Evolutionary conservation across 1,140 invertebrate species (phyloP).

Genomic region (Delia radicum): DNA sequence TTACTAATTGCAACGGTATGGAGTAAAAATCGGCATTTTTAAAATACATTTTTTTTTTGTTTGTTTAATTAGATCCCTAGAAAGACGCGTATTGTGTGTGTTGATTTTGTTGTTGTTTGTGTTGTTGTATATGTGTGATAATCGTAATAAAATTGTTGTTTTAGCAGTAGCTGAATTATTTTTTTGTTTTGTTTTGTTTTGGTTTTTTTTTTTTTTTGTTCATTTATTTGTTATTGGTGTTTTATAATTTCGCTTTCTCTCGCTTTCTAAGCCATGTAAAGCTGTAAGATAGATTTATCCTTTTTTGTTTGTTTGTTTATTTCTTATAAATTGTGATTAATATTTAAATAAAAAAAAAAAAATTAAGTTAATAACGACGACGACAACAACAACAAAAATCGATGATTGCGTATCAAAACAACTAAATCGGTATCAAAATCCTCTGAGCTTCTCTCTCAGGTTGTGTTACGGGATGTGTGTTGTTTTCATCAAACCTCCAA

Average conservation of each 20-base stretch:
- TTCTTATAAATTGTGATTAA: not conserved
- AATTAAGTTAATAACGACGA: not conserved
- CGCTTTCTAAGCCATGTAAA: not conserved
- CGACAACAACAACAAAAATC: not conserved
- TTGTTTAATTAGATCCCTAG: not conserved
- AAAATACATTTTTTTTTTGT: slow-evolving; percentile 7
- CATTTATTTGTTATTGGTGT: not conserved
- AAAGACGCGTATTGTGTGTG: not conserved
- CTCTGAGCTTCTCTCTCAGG: not conserved
- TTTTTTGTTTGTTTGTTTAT: too few relatives aligned
- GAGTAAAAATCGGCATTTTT: slow-evolving; percentile 12
- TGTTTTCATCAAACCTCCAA: not conserved
- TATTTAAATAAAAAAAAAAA: not conserved
- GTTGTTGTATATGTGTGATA: not conserved
- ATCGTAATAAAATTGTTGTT: not conserved
- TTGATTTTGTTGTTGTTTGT: not conserved
- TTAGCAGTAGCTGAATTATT: not conserved
- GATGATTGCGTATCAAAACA: not conserved
- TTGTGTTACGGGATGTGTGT: not conserved
- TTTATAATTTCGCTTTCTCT: not conserved
- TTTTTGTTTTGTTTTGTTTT: too few relatives aligned
- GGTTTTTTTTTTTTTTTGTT: not conserved
- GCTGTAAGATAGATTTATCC: not conserved
- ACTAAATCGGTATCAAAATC: not conserved
- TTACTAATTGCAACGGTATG: not conserved